phyloP scores from a whole-genome alignment of 2,113 vertebrate species.

The Vidua macroura region DNA sequence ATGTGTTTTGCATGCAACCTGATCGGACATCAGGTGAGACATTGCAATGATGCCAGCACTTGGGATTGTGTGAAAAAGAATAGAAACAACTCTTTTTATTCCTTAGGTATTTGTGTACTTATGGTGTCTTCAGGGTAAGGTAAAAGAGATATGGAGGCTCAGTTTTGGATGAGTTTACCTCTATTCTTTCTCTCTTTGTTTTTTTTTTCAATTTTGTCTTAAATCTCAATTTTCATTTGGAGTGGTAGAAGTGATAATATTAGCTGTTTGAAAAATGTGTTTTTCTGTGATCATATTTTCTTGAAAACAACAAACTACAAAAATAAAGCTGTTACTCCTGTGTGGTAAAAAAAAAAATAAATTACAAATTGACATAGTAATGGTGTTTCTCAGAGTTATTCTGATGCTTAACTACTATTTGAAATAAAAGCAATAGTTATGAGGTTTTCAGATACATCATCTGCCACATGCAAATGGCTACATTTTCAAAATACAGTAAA shows the following conservation, averaged over 20 bases:
- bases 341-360: neutral
- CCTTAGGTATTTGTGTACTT: neutral
- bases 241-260: neutral
- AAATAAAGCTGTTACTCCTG: neutral
- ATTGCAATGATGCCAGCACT: neutral
- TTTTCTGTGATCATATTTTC: neutral
- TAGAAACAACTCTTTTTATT: neutral
- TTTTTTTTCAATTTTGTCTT: neutral
- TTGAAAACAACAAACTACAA: neutral
- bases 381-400: neutral
- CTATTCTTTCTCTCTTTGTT: neutral
- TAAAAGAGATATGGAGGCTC: neutral
- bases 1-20: neutral
- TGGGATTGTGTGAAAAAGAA: neutral
- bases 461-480: neutral
- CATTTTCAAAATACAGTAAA: neutral
- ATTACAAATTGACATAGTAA: neutral
- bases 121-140: neutral
- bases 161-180: neutral
- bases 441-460: neutral
- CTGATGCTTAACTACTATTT: neutral
- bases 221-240: neutral
- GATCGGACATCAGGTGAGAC: neutral
- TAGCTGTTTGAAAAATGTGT: neutral
- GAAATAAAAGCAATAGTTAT: neutral